A percentile compares a stretch with the other conserved stretches of the same genome.
Evolutionary conservation across 53 echinoderm and acorn worm species (phyloP).

Genomic region (Astropecten irregularis): DNA sequence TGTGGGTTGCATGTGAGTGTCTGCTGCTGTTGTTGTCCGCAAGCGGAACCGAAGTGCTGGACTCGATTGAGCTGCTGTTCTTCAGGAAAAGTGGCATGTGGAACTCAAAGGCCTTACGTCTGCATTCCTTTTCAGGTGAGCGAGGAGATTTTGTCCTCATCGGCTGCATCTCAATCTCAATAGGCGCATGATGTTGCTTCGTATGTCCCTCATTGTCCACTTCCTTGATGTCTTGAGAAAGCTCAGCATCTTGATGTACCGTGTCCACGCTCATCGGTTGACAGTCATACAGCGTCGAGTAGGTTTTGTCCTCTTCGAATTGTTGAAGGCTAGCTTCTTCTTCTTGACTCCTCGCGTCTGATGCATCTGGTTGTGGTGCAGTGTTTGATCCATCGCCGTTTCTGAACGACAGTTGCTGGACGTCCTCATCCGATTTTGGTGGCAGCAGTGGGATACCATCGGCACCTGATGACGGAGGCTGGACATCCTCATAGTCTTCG

Average conservation of each 20-base stretch:
- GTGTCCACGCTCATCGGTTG: neutral
- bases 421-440: neutral
- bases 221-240: neutral
- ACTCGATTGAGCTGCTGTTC: slow-evolving; percentile 32
- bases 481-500: slow-evolving; percentile 21
- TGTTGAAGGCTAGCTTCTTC: neutral
- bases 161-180: slow-evolving; percentile 44
- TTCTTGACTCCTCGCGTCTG: neutral
- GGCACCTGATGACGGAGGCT: neutral
- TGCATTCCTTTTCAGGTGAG: slow-evolving; percentile 4
- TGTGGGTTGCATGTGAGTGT: neutral
- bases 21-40: neutral
- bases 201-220: neutral
- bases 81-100: slow-evolving; percentile 35
- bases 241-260: neutral
- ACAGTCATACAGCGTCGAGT: neutral
- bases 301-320: neutral
- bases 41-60: neutral
- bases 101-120: slow-evolving; percentile 38
- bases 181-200: neutral
- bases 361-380: no score
- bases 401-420: no score
- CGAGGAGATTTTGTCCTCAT: neutral
- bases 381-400: no score
- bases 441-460: neutral